Evolutionary conservation across 2,113 vertebrate species (phyloP).

Genomic region (Prolemur simus): DNA sequence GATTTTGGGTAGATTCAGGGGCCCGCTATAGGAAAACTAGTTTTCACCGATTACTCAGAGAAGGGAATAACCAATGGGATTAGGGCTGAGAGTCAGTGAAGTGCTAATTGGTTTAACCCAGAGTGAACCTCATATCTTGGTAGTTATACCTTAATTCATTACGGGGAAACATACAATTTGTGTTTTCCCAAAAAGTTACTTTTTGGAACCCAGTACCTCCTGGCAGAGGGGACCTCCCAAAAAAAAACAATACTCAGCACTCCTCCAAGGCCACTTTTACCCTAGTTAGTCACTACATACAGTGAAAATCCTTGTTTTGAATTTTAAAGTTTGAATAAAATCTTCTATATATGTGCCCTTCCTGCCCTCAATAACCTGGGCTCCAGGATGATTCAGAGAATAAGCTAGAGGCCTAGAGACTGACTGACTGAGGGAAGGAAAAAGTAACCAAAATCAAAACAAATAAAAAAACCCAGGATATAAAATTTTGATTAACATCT

Average conservation of each 20-base stretch:
- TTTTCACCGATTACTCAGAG: background rate
- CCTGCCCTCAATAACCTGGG: background rate
- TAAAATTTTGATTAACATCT: background rate
- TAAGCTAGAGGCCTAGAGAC: background rate
- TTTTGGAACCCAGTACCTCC: background rate
- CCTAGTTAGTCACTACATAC: background rate
- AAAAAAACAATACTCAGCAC: background rate
- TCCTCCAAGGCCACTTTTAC: background rate
- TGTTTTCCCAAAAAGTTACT: background rate
- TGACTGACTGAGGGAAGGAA: background rate
- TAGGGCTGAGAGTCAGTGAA: background rate
- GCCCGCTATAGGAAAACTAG: background rate
- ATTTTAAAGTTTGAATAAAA: background rate
- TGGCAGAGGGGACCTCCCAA: background rate
- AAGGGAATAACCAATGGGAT: background rate
- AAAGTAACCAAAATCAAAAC: background rate
- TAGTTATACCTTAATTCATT: background rate
- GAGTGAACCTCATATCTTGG: background rate
- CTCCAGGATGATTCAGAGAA: background rate
- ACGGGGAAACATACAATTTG: background rate
- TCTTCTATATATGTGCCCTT: background rate
- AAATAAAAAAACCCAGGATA: background rate
- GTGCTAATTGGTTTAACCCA: background rate
- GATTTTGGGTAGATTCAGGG: background rate
- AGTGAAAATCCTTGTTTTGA: constrained; percentile 5